These are phyloP conservation scores for Periophthalmus magnuspinnatus DNA, from an alignment of 2,797 vertebrate species.

Conservation along the genomic window DNA sequence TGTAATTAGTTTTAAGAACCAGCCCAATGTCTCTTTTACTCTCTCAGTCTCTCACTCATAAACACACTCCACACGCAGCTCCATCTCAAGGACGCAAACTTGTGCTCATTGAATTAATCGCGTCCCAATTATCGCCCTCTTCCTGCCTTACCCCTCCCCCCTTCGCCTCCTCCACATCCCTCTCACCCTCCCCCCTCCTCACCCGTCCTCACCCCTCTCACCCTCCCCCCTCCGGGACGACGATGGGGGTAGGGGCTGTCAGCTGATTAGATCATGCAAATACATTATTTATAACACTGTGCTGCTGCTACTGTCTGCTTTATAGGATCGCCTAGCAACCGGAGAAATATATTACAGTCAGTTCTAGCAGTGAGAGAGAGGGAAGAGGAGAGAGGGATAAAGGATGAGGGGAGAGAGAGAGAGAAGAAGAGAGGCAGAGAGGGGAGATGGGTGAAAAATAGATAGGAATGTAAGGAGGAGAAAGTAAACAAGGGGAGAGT, in stretches of 20 bases:
- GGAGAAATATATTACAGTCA: constrained; percentile 77
- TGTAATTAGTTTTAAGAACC: no score
- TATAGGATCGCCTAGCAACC: constrained; percentile 84
- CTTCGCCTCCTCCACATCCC: constrained; percentile 12
- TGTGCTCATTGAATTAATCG: constrained; percentile 71
- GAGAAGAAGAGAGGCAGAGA: constrained; percentile 6
- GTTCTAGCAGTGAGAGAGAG: constrained; percentile 53
- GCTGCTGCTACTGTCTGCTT: constrained; percentile 69
- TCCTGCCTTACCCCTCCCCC: constrained; percentile 12
- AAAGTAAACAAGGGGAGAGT: not conserved
- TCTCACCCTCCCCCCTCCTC: not conserved
- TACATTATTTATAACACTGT: constrained; percentile 85
- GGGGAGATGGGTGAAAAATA: constrained; percentile 22
- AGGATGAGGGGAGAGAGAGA: constrained; percentile 9
- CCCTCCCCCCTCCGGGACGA: constrained; percentile 22
- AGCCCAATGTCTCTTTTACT: no score
- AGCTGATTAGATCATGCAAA: constrained; percentile 83
- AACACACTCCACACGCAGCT: constrained; percentile 53
- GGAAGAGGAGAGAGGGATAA: constrained; percentile 7
- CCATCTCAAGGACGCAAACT: constrained; percentile 63
- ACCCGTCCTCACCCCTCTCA: not conserved
- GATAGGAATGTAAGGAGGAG: not conserved
- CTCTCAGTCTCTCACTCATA: not conserved
- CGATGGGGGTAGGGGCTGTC: constrained; percentile 52
- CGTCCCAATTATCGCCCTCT: constrained; percentile 70